Base-by-base conservation (phyloP, 2,113 vertebrate species). In the Cebus imitator region DNA sequence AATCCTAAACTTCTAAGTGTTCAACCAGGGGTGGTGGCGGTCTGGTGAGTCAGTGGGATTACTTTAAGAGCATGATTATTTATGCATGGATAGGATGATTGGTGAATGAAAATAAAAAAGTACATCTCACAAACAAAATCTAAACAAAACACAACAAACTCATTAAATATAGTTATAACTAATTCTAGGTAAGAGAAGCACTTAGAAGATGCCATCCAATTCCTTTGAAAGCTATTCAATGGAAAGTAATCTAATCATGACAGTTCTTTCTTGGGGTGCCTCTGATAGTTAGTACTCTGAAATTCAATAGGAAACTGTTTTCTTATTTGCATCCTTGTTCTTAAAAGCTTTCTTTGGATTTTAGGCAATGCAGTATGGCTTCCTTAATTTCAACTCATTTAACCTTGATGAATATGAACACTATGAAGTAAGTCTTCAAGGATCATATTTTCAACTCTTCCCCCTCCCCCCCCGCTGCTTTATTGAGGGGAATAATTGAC, bases 351-450 rank as follows among this genome's bases (percentile, higher is more conserved):
- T 96, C 76, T 81, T 95, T 98, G 91, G 83, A 98, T 98, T 99
- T 97, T 98, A 99, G 99, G 99, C 99, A 96, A 98, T 99, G 98
- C 99, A 99, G 16, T 99, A 99, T 97, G 99, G 99, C 97, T 99
- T 99, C 99, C 98, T 99, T 75, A 99, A 99, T 98, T 99, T 99
- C 98, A 99, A 98, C 97, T 98, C 98, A 1, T 99, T 99, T 98
- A 99, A 99, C 94, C 99, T 99, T 98, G 99, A 99, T 91, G 99
- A 99, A 98, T 99, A 99, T 96, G 99, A 99, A 94, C 99, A 99
- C 98, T 99, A 99, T 97, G 99, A 99, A 98, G 99, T 99, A 98
- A 98, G 98, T 98, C 83, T 81, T 82, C 64, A 76, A 27, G 57
- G 50, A 40, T 86, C 66, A 45, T 61, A 21, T 81, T 95, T 48